Conservation (phyloP, 2,113 vertebrate species). For the Perca fluviatilis region DNA sequence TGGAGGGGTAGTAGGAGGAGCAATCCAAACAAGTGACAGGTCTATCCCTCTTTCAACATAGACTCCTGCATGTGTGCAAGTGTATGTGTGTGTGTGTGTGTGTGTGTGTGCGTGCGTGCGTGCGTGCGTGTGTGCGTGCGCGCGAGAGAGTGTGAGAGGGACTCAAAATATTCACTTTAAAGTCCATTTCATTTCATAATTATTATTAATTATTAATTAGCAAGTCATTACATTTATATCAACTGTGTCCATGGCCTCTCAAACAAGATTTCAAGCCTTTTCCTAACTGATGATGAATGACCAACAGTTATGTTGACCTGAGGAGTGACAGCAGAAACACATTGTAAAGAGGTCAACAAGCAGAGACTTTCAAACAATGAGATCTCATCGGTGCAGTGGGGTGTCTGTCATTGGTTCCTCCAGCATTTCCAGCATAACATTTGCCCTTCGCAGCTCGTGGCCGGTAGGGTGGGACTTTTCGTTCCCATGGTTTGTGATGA, state of each 20-base stretch:
- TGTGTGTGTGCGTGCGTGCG: background rate
- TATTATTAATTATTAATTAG: conserved; percentile 54
- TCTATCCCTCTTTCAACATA: conserved; percentile 31
- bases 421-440: background rate
- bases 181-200: conserved; percentile 43
- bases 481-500: conserved; percentile 56
- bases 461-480: conserved; percentile 65
- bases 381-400: background rate
- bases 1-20: conserved; percentile 8
- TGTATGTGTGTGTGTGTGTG: background rate
- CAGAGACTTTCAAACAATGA: conserved; percentile 28
- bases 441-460: conserved; percentile 35
- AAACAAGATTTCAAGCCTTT: background rate
- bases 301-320: background rate
- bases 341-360: conserved; percentile 2
- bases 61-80: background rate
- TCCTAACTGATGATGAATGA: background rate
- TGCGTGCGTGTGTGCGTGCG: background rate
- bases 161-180: conserved; percentile 40
- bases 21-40: conserved; percentile 58
- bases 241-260: background rate
- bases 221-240: conserved; percentile 30
- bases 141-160: background rate
- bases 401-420: background rate
- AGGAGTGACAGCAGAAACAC: background rate